Evolutionary conservation across 2,113 vertebrate genomes (phyloP), one percentile per base, ranked within the genome.

Genomic region (Hucho hucho): DNA sequence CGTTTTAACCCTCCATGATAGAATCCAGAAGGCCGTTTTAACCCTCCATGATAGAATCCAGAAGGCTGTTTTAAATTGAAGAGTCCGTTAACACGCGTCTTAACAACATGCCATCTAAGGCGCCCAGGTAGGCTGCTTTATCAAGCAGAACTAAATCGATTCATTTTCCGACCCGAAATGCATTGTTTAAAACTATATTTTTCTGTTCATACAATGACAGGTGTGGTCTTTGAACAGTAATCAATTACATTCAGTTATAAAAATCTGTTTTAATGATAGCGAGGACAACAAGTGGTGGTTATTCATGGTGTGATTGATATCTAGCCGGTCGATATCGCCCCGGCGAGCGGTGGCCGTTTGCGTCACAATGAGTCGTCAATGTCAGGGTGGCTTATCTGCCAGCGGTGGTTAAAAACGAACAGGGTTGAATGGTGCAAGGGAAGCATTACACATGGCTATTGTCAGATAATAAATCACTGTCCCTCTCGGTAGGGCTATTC

Each of bases 401-500:
- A 11, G 59, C 1, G n/a, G 9, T 22, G n/a, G 11, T 24, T 2
- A 22, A 24, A 18, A 12, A 24, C 29, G 28, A 16, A 53, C 49
- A 1, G 12, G 49, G 16, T 18, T 53, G 49, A 66, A 74, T 56
- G n/a, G 58, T 59, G 24, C 24, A 63, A 63, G 16, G 58, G 69
- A 75, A 72, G 56, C 9, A 24, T 26, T 67, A 53, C 74, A 66
- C 70, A 37, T 20, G 18, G 56, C 76, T 76, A 58, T 12, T 74
- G 66, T 72, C 76, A 69, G 77, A 77, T 53, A 66, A 72, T 79
- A 73, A 81, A 69, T 81, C 65, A 46, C 47, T 73, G 37, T 11
- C 56, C 69, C 16, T 18, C 46, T 73, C 64, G 61, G 43, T 64
- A 43, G 74, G 70, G 69, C 83, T 81, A 63, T 67, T 79, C 77